These are phyloP conservation scores for Pyrocoelia pectoralis DNA, from an alignment of 2,888 invertebrate genomes.

Conservation along the genomic window DNA sequence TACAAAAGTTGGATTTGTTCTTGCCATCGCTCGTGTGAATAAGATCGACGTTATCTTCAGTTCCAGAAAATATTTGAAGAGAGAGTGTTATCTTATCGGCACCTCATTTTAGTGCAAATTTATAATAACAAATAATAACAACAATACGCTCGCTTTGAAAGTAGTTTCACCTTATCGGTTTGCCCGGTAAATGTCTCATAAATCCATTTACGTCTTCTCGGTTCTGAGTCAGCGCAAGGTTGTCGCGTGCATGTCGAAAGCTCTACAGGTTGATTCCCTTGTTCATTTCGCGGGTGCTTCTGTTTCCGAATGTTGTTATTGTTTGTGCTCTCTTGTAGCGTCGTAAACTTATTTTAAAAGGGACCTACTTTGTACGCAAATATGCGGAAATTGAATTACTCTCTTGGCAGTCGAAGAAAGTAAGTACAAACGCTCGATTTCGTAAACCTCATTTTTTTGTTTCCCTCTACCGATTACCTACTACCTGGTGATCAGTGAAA, in stretches of 20 bases:
- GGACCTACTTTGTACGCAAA: not conserved
- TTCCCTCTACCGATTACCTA: not conserved
- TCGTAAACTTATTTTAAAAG: not conserved
- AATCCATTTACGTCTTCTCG: slow-evolving; percentile 29
- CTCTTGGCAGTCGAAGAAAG: slow-evolving; percentile 15
- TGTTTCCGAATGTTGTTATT: slow-evolving; percentile 32
- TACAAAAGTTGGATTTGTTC: no score
- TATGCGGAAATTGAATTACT: slow-evolving; percentile 20
- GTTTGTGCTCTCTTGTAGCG: slow-evolving; percentile 11
- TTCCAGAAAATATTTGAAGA: no score
- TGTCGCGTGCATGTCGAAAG: slow-evolving; percentile 44
- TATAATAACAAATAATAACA: not conserved
- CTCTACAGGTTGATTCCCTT: slow-evolving; percentile 50
- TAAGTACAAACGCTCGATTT: slow-evolving; percentile 9
- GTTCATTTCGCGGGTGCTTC: slow-evolving; percentile 46
- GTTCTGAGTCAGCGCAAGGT: slow-evolving; percentile 47
- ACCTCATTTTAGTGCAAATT: not conserved
- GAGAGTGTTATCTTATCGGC: not conserved
- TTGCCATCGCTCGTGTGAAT: no score
- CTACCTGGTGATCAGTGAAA: slow-evolving; percentile 15
- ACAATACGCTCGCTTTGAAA: slow-evolving; percentile 11
- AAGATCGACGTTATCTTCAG: no score
- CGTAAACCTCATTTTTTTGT: slow-evolving; percentile 12
- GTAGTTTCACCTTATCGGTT: slow-evolving; percentile 33
- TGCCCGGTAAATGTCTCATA: slow-evolving; percentile 13